Evolutionary conservation across 2,888 invertebrate genomes (phyloP).

Genomic region (Blastobasis lacticolella): DNA sequence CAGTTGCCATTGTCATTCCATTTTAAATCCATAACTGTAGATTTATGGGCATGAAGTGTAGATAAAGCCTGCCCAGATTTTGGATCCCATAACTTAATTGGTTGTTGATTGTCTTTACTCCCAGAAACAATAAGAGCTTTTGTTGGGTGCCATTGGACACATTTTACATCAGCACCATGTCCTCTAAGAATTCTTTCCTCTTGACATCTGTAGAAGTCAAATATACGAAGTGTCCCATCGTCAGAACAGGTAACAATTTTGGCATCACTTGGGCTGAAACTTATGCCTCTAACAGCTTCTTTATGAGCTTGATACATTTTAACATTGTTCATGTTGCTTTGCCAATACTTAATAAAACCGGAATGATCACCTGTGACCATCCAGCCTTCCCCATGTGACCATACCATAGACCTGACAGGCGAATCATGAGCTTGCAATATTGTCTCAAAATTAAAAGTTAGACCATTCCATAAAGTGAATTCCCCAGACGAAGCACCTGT

Average conservation of each 20-base stretch:
- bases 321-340: slow-evolving; percentile 99
- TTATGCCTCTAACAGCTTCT: slow-evolving; percentile 99
- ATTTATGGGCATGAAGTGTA: slow-evolving; percentile 99
- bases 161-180: slow-evolving; percentile 98
- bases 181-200: slow-evolving; percentile 96
- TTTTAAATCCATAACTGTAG: slow-evolving; percentile 98
- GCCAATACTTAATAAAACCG: slow-evolving; percentile 99
- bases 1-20: slow-evolving; percentile 99
- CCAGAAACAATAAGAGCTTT: slow-evolving; percentile 98
- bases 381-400: slow-evolving; percentile 99
- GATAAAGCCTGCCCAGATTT: slow-evolving; percentile 95
- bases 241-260: slow-evolving; percentile 99
- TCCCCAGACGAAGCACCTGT: slow-evolving; percentile 99
- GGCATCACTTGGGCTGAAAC: slow-evolving; percentile 99
- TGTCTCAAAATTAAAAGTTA: slow-evolving; percentile 99
- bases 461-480: slow-evolving; percentile 99
- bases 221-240: slow-evolving; percentile 98
- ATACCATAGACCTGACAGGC: slow-evolving; percentile 99
- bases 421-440: slow-evolving; percentile 99
- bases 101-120: slow-evolving; percentile 99
- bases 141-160: slow-evolving; percentile 99
- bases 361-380: slow-evolving; percentile 99
- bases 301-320: slow-evolving; percentile 99
- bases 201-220: slow-evolving; percentile 98
- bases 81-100: slow-evolving; percentile 99